Evolutionary conservation across 2,888 invertebrate genomes (phyloP).

Genomic region (Neelides folsomi): DNA sequence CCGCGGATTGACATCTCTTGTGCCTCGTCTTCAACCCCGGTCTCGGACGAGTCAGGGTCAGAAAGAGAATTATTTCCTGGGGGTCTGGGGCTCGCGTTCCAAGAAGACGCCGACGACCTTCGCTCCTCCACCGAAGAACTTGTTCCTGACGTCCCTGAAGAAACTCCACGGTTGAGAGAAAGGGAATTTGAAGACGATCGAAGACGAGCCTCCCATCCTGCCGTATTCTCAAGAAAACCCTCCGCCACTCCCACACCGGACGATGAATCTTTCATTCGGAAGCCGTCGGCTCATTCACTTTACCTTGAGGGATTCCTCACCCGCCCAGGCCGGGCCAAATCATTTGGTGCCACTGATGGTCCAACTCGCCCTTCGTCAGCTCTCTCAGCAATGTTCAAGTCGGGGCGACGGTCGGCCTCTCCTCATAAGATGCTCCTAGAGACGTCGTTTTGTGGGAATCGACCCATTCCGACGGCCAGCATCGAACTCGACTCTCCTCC

Average conservation of each 20-base stretch:
- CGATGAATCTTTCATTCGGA: conserved; percentile 12
- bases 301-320: conserved; percentile 28
- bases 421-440: conserved; percentile 82
- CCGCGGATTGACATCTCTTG: conserved; percentile 80
- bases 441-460: conserved; percentile 79
- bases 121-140: conserved; percentile 79
- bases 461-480: conserved; percentile 50
- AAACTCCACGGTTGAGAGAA: conserved; percentile 14
- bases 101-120: conserved; percentile 64
- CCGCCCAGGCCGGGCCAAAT: conserved; percentile 22
- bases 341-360: conserved; percentile 28
- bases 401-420: conserved; percentile 46
- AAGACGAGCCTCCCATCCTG: conserved; percentile 27
- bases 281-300: conserved; percentile 30
- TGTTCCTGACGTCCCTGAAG: conserved; percentile 51
- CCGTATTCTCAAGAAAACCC: conserved; percentile 24
- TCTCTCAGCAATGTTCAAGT: conserved; percentile 14
- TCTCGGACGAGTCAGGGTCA: conserved; percentile 50
- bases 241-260: conserved; percentile 16
- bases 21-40: conserved; percentile 75
- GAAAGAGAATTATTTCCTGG: conserved; percentile 20
- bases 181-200: conserved; percentile 16
- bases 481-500: conserved; percentile 35
- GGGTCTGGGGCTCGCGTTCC: conserved; percentile 32
- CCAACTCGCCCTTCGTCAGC: conserved; percentile 9